These are phyloP conservation scores for Coboldia fuscipes DNA, from an alignment of 1,140 invertebrate species.

Conservation along the genomic window DNA sequence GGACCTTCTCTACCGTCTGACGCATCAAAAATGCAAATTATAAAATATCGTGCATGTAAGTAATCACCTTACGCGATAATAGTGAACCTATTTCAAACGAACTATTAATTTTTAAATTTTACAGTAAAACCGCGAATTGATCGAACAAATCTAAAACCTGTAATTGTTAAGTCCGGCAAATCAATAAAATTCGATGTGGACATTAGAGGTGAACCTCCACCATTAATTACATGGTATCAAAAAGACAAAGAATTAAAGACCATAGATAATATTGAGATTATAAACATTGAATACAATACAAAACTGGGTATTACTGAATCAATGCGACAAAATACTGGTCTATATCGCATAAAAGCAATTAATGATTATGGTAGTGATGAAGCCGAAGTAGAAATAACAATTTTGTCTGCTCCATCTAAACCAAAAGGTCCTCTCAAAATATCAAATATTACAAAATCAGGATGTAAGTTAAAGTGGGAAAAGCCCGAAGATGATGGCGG, in stretches of 20 bases:
- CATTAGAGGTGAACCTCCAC: conserved; percentile 83
- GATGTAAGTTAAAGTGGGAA: conserved; percentile 85
- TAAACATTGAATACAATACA: conserved; percentile 83
- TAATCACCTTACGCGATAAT: no score
- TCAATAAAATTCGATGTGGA: conserved; percentile 83
- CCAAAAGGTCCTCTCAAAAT: conserved; percentile 84
- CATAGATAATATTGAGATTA: conserved; percentile 56
- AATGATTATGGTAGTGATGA: conserved; percentile 87
- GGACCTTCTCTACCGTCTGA: conserved; percentile 85
- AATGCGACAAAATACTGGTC: conserved; percentile 60
- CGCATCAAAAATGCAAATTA: conserved; percentile 75
- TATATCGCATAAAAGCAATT: conserved; percentile 77
- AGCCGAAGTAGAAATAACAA: conserved; percentile 78
- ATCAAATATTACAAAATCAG: conserved; percentile 68
- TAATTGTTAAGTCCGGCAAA: conserved; percentile 79
- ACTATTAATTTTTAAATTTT: no score
- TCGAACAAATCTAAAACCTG: conserved; percentile 77
- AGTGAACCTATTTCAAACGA: background rate
- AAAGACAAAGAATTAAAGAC: conserved; percentile 25
- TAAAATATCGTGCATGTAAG: conserved; percentile 74
- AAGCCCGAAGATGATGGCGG: conserved; percentile 98
- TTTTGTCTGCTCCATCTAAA: conserved; percentile 65
- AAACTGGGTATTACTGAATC: conserved; percentile 75
- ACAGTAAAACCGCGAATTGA: conserved; percentile 92
- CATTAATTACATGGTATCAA: conserved; percentile 71